Base-by-base conservation (phyloP, 1,140 invertebrate genomes). In the Listronotus oregonensis region DNA sequence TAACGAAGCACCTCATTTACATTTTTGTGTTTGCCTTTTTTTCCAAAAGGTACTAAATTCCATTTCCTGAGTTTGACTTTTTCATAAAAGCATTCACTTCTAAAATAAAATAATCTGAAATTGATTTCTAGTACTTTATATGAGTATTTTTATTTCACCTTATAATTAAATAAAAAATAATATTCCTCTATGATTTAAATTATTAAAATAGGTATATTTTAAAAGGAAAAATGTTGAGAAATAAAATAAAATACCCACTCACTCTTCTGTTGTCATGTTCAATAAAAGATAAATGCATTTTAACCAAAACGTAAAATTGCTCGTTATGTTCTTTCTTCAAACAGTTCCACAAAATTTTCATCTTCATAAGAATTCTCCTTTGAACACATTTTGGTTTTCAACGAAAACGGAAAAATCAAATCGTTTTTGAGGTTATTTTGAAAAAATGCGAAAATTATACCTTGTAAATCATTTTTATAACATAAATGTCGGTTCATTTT, bases 221-320 rank as follows among this genome's bases (percentile, higher is more conserved):
- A n/a, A n/a, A 51, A 57, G 54, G 34, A 32, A 44, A 43, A 67
- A 34, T 14, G 49, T 51, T 49, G 49, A 49, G 32, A 21, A 34
- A 40, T 52, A 78, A 74, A 59, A 77, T 76, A 34, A 27, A 21
- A 66, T 37, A 12, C 47, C n/a, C 64, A 83, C 86, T 85, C 84
- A 93, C 90, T 93, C 91, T 78, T 93, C 90, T 10, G 89, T 90
- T 66, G 89, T 90, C 51, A 94, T 85, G 78, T 86, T 82, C 62
- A 95, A 82, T 73, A 93, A 86, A 95, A 14, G 92, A 94, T 71
- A 96, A 81, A 81, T 96, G 94, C 93, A 95, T 96, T 75, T 91
- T 88, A 70, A 95, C 91, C 67, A 96, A 83, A 18, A 90, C 92
- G 67, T 90, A 86, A 80, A 91, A 94, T 78, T 94, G 92, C 68